Conservation (phyloP, 2,113 vertebrate species). For the Todiramphus saurophagus region DNA sequence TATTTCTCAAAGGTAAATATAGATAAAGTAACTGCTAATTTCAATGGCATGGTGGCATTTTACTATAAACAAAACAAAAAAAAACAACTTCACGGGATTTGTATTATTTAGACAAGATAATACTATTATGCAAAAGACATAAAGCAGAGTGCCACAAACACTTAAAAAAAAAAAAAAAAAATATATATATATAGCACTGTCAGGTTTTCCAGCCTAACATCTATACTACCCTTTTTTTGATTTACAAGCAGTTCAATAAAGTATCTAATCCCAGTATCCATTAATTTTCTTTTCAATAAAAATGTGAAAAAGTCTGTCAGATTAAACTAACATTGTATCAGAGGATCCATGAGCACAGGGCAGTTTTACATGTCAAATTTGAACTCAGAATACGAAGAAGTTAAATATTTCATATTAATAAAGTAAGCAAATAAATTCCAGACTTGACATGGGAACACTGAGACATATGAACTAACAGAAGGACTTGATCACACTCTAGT, state of each 20-base stretch:
- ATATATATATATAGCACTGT: neutral
- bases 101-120: neutral
- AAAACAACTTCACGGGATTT: neutral
- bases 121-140: neutral
- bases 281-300: slow-evolving; percentile 26
- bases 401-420: neutral
- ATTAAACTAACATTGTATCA: neutral
- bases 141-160: neutral
- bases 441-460: neutral
- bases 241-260: slow-evolving; percentile 1
- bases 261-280: neutral
- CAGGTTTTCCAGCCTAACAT: neutral
- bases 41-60: neutral
- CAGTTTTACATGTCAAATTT: neutral
- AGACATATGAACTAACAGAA: neutral
- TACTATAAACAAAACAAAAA: neutral
- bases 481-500: neutral
- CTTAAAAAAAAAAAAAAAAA: neutral
- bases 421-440: slow-evolving; percentile 19
- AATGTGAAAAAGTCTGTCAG: neutral
- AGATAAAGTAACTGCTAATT: neutral
- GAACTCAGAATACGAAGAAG: neutral
- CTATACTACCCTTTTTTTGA: neutral
- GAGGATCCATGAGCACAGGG: neutral
- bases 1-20: neutral